Conservation (phyloP, 2,797 vertebrate genomes). For the Pseudomugil tenellus region DNA sequence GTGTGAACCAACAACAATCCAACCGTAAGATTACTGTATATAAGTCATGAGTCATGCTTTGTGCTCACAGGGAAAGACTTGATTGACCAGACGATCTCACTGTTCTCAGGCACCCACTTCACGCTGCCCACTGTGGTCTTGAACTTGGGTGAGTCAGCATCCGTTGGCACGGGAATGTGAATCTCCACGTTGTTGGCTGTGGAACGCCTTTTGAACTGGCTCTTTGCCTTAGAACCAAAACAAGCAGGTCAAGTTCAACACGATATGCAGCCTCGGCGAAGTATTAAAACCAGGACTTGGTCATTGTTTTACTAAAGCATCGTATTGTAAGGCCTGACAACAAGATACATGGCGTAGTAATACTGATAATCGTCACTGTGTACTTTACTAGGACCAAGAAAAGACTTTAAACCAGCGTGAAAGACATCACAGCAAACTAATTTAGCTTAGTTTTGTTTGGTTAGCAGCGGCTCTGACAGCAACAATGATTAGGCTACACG, state of each 20-base stretch:
- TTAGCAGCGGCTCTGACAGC: not conserved
- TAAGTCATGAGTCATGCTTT: conserved; percentile 44
- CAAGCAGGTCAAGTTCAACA: conserved; percentile 44
- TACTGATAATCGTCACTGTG: conserved; percentile 11
- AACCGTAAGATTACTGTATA: not conserved
- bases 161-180: conserved; percentile 98
- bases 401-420: not conserved
- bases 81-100: conserved; percentile 98
- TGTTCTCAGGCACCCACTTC: conserved; percentile 99
- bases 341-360: not conserved
- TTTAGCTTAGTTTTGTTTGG: conserved; percentile 1
- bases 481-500: not conserved
- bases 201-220: conserved; percentile 96
- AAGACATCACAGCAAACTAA: not conserved
- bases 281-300: not conserved
- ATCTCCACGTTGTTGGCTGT: conserved; percentile 99
- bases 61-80: conserved; percentile 96
- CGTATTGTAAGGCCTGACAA: not conserved
- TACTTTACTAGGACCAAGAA: not conserved
- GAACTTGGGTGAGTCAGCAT: conserved; percentile 98
- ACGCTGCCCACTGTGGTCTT: conserved; percentile 98
- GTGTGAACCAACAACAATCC: not conserved
- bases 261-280: not conserved
- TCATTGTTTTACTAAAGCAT: not conserved
- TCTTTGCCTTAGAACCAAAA: conserved; percentile 88